A percentile compares a stretch with the other conserved stretches of the same genome.
Evolutionary conservation across 1,140 invertebrate species (phyloP).

Genomic region (Hypothenemus hampei): DNA sequence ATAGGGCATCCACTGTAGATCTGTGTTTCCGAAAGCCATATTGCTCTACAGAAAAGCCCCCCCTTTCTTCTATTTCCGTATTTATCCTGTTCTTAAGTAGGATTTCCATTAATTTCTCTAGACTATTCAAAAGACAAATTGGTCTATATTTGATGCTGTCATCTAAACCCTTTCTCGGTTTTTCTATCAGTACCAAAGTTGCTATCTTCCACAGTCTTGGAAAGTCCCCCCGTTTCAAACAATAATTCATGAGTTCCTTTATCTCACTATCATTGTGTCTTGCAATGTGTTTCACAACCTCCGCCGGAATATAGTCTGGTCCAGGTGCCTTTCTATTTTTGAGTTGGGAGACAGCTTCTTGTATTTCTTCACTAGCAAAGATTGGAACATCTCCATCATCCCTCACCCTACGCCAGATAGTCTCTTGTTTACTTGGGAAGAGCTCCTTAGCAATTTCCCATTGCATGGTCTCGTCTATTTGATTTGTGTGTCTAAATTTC

Average conservation of each 20-base stretch:
- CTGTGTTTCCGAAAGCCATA: slow-evolving; percentile 12
- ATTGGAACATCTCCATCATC: not conserved
- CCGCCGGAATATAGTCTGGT: slow-evolving; percentile 30
- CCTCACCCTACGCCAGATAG: no score
- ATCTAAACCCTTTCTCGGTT: not conserved
- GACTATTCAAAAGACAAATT: slow-evolving; percentile 15
- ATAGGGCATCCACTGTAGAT: slow-evolving; percentile 14
- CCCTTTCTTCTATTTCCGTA: slow-evolving; percentile 6
- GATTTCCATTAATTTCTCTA: slow-evolving; percentile 18
- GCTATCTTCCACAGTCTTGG: slow-evolving; percentile 21
- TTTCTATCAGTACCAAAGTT: slow-evolving; percentile 11
- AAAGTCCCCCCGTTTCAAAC: not conserved
- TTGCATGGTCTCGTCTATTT: no score
- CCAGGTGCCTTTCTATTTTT: slow-evolving; percentile 32
- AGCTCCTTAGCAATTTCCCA: no score
- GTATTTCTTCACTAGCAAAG: slow-evolving; percentile 8
- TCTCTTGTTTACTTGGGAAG: not conserved
- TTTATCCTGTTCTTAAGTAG: slow-evolving; percentile 10
- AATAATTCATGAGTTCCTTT: not conserved
- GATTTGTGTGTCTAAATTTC: no score
- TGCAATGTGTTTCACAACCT: slow-evolving; percentile 17
- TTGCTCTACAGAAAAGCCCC: slow-evolving; percentile 3
- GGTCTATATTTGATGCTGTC: slow-evolving; percentile 24
- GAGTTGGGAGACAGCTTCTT: slow-evolving; percentile 4
- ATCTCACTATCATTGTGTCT: not conserved